Conservation (phyloP, 1,140 invertebrate species). For the Orchestia grillus region DNA sequence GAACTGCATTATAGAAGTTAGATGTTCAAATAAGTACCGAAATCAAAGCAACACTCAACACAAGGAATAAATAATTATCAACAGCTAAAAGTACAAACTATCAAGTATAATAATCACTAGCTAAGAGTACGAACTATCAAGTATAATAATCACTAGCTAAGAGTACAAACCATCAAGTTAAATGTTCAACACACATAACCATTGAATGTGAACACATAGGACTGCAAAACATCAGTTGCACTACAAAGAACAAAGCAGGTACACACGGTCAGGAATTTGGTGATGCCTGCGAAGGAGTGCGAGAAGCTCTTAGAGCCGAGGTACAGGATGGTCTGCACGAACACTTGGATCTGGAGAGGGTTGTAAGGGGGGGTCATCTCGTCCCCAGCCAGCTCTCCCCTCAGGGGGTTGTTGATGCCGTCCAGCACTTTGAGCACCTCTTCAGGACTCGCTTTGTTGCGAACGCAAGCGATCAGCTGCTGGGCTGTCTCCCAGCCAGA, state of each 20-base stretch:
- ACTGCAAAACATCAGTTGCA: too few species aligned
- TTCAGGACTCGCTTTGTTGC: slow-evolving; percentile 89
- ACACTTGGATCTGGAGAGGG: slow-evolving; percentile 95
- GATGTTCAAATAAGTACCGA: too few species aligned
- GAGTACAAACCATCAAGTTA: too few species aligned
- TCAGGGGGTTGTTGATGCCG: slow-evolving; percentile 75
- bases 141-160: too few species aligned
- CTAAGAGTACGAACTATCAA: too few species aligned
- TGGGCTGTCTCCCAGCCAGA: slow-evolving; percentile 81
- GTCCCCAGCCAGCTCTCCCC: slow-evolving; percentile 75
- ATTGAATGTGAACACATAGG: too few species aligned
- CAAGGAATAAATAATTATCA: too few species aligned
- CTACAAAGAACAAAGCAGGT: neutral
- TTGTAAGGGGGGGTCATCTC: slow-evolving; percentile 77
- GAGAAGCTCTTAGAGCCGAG: slow-evolving; percentile 97
- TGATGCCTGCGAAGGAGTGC: slow-evolving; percentile 97
- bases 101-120: too few species aligned
- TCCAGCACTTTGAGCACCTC: slow-evolving; percentile 91
- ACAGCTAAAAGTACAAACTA: too few species aligned
- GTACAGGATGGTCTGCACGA: slow-evolving; percentile 93
- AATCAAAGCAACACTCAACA: too few species aligned
- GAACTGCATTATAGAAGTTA: too few species aligned
- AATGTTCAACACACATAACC: too few species aligned
- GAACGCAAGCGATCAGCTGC: slow-evolving; percentile 86
- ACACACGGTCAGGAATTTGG: slow-evolving; percentile 81